phyloP scores from a whole-genome alignment of 2,797 vertebrate genomes.

The Naso thynnoides region DNA sequence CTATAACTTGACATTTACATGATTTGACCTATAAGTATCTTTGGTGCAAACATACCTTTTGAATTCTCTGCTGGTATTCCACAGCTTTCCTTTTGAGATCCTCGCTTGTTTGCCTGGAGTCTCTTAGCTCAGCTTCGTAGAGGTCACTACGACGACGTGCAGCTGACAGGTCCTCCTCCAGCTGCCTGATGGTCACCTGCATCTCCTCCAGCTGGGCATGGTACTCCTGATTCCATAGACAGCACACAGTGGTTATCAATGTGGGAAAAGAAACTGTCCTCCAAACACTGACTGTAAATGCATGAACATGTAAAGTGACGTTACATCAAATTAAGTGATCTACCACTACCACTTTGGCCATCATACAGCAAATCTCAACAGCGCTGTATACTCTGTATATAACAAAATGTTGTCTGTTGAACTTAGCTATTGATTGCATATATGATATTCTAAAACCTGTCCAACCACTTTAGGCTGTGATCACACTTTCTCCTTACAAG shows the following conservation, averaged over 20 bases:
- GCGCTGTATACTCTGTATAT: neutral
- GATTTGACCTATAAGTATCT: neutral
- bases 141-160: slow-evolving; percentile 97
- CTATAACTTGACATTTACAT: neutral
- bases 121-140: slow-evolving; percentile 94
- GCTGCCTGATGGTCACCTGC: slow-evolving; percentile 96
- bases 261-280: neutral
- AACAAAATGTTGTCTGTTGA: neutral
- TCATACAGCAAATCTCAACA: neutral
- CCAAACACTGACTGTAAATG: neutral
- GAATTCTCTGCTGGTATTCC: slow-evolving; percentile 95
- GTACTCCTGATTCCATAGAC: slow-evolving; percentile 88
- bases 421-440: neutral
- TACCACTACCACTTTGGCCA: neutral
- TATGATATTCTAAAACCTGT: slow-evolving; percentile 20
- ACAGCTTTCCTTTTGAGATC: slow-evolving; percentile 97
- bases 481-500: slow-evolving; percentile 14
- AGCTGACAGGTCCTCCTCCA: slow-evolving; percentile 97
- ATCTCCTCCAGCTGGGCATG: slow-evolving; percentile 99
- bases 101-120: slow-evolving; percentile 94
- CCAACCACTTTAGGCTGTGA: slow-evolving; percentile 5
- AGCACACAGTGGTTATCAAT: slow-evolving; percentile 13
- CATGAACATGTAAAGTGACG: neutral
- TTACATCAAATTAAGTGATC: neutral
- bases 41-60: slow-evolving; percentile 85